A percentile compares a stretch with the other conserved stretches of the same genome.
phyloP scores from a whole-genome alignment of 1,140 invertebrate genomes.

The Nomia melanderi region DNA sequence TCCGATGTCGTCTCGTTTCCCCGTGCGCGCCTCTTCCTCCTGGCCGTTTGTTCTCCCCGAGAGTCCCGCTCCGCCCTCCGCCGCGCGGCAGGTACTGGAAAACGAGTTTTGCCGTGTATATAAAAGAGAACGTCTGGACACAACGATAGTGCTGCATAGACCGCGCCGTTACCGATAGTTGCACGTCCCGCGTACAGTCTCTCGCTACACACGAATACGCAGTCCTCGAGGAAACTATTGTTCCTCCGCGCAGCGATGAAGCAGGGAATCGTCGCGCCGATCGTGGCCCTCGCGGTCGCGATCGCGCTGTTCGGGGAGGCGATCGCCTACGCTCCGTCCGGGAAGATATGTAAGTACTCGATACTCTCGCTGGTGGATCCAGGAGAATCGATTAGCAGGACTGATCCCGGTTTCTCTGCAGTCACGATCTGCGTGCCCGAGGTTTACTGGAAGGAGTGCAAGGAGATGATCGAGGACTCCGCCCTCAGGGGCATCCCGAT shows the following conservation, averaged over 20 bases:
- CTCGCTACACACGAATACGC: not conserved
- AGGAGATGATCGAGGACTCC: constrained; percentile 84
- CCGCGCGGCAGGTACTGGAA: too few species aligned
- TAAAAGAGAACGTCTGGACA: constrained; percentile 23
- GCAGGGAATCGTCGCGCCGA: not conserved
- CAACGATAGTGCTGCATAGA: too few species aligned
- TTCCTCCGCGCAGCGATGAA: not conserved
- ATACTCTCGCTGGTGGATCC: too few species aligned
- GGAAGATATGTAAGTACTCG: constrained; percentile 52
- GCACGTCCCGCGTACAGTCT: too few species aligned
- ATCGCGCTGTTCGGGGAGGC: not conserved
- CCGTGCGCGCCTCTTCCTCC: not conserved
- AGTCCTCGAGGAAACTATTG: not conserved
- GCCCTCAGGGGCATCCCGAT: constrained; percentile 84
- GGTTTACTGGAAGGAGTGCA: constrained; percentile 83
- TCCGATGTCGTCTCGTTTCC: too few species aligned
- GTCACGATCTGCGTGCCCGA: constrained; percentile 88
- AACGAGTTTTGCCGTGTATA: constrained; percentile 49
- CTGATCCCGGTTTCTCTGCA: constrained; percentile 61
- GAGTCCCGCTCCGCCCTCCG: too few species aligned
- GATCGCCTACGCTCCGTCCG: not conserved
- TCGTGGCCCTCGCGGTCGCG: constrained; percentile 5
- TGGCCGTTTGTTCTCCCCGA: too few species aligned
- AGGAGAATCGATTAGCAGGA: too few species aligned
- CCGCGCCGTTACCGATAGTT: too few species aligned